Percentiles rank a stretch among this genome's conserved stretches.
phyloP scores from a whole-genome alignment of 2,113 vertebrate genomes.

The Myxocyprinus asiaticus region DNA sequence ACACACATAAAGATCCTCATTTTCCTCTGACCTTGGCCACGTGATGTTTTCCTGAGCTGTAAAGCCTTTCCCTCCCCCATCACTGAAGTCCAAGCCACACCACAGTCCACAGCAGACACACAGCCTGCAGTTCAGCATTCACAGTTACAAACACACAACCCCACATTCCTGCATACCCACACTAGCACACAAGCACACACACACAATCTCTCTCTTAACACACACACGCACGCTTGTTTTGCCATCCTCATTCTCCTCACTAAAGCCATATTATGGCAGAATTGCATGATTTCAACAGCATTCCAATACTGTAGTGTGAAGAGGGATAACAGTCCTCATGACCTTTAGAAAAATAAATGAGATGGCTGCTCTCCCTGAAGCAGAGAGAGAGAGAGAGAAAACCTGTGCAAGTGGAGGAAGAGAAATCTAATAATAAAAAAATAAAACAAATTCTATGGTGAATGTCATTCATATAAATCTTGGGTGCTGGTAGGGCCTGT shows the following conservation, averaged over 20 bases:
- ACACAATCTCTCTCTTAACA: background rate
- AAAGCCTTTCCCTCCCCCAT: constrained; percentile 33
- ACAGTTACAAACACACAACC: background rate
- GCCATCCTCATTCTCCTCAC: background rate
- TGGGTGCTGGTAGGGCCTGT: no score
- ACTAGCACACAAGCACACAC: background rate
- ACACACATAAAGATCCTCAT: constrained; percentile 33
- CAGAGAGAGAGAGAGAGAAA: background rate
- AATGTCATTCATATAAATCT: background rate
- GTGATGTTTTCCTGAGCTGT: constrained; percentile 46
- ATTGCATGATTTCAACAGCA: constrained; percentile 29
- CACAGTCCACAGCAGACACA: constrained; percentile 6
- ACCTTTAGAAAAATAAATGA: constrained; percentile 51
- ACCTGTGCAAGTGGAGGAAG: background rate
- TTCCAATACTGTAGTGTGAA: constrained; percentile 25
- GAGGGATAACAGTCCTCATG: constrained; percentile 45
- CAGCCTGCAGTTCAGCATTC: constrained; percentile 36
- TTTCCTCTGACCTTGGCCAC: constrained; percentile 44
- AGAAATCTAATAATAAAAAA: background rate
- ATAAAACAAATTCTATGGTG: background rate
- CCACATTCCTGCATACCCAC: constrained; percentile 5
- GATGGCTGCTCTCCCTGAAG: constrained; percentile 14
- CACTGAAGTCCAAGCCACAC: constrained; percentile 25
- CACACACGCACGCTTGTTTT: background rate
- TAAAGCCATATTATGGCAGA: background rate